phyloP scores from a whole-genome alignment of 2,113 vertebrate species.

The Cephalophus harveyi region DNA sequence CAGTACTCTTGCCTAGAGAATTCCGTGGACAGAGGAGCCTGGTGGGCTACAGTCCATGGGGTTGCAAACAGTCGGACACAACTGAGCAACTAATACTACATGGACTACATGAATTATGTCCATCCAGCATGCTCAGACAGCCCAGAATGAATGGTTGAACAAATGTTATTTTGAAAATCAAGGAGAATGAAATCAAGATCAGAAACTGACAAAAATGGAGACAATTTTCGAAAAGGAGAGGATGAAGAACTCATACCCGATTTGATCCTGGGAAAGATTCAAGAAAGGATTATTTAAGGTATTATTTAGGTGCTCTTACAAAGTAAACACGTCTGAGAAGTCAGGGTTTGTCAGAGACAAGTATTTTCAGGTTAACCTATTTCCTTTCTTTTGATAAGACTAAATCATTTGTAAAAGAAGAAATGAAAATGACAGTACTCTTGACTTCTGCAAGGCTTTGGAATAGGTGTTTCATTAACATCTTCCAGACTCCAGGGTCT shows the following conservation, averaged over 20 bases:
- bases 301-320: not conserved
- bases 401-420: not conserved
- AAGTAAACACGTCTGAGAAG: not conserved
- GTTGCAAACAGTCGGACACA: rapidly evolving
- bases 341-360: not conserved
- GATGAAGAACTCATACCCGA: not conserved
- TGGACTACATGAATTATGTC: not conserved
- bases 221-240: not conserved
- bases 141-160: not conserved
- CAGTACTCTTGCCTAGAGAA: not conserved
- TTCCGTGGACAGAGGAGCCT: not conserved
- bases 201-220: not conserved
- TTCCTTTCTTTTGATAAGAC: not conserved
- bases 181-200: not conserved
- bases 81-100: not conserved
- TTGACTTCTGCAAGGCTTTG: not conserved
- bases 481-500: not conserved
- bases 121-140: not conserved
- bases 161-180: slow-evolving; percentile 14
- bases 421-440: not conserved
- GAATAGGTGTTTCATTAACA: not conserved
- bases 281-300: not conserved
- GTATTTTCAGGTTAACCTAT: slow-evolving; percentile 14
- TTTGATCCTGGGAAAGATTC: not conserved
- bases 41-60: not conserved